phyloP scores from a whole-genome alignment of 2,888 invertebrate genomes.

The Gymnoscelis rufifasciata region DNA sequence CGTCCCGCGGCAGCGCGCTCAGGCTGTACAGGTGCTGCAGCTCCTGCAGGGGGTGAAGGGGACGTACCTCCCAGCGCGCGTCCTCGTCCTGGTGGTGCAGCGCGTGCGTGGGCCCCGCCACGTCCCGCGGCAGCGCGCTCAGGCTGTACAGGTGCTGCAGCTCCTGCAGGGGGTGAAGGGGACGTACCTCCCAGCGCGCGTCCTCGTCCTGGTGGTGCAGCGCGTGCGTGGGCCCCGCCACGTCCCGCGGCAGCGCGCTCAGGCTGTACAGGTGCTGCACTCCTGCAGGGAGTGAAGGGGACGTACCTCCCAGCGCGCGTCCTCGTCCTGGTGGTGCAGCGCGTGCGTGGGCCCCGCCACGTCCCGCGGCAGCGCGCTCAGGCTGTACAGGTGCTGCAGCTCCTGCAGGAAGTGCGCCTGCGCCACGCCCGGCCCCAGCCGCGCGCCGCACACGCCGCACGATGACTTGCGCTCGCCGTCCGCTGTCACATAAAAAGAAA shows the following conservation, averaged over 20 bases:
- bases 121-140: conserved; percentile 66
- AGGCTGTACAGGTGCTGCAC: too few species aligned
- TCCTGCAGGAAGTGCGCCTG: conserved; percentile 75
- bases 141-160: too few species aligned
- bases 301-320: conserved; percentile 73
- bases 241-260: conserved; percentile 66
- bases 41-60: too few species aligned
- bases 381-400: conserved; percentile 70
- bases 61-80: too few species aligned
- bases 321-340: conserved; percentile 71
- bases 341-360: conserved; percentile 58
- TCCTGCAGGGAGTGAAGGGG: conserved; percentile 59
- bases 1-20: too few species aligned
- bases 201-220: too few species aligned
- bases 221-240: too few species aligned
- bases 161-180: too few species aligned
- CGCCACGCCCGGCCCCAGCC: conserved; percentile 72
- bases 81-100: too few species aligned
- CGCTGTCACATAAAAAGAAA: conserved; percentile 37
- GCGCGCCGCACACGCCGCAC: conserved; percentile 72
- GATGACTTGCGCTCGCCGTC: conserved; percentile 73
- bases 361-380: conserved; percentile 69
- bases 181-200: too few species aligned
- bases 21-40: too few species aligned
- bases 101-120: too few species aligned